phyloP scores from a whole-genome alignment of 2,888 invertebrate genomes.

The Eupithecia tripunctaria region DNA sequence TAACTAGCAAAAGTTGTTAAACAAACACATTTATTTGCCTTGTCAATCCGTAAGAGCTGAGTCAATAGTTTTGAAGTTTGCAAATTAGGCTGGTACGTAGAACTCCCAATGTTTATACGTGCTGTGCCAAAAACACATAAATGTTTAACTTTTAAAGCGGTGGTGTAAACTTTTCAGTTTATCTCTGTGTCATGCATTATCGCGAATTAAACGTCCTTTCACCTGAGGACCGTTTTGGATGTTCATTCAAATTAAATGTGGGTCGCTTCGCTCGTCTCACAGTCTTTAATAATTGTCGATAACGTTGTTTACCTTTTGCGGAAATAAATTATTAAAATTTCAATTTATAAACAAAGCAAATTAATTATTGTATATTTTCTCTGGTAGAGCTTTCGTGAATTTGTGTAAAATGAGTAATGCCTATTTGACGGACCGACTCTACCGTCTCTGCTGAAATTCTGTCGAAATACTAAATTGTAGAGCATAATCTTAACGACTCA shows the following conservation, averaged over 20 bases:
- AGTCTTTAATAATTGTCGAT: conserved; percentile 9
- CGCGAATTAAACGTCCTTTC: conserved; percentile 75
- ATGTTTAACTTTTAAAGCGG: conserved; percentile 74
- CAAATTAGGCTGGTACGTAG: conserved; percentile 50
- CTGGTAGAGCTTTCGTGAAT: not conserved
- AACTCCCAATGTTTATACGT: conserved; percentile 63
- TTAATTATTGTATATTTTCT: conserved; percentile 7
- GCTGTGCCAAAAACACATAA: conserved; percentile 73
- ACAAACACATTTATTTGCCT: conserved; percentile 11
- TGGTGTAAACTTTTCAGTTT: conserved; percentile 69
- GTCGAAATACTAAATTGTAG: conserved; percentile 1
- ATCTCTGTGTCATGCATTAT: conserved; percentile 60
- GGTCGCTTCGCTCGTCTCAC: conserved; percentile 10
- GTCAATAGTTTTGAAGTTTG: conserved; percentile 30
- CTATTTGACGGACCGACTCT: not conserved
- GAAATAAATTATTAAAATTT: too few relatives aligned
- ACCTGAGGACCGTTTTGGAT: conserved; percentile 59
- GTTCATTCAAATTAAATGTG: conserved; percentile 30
- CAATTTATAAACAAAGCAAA: too few relatives aligned
- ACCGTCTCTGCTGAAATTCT: not conserved
- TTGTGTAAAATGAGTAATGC: not conserved
- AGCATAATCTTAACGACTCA: conserved; percentile 16
- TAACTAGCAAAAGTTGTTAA: conserved; percentile 12
- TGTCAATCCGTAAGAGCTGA: conserved; percentile 28
- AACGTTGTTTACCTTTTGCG: conserved; percentile 7